Percentiles rank a stretch among this genome's conserved stretches.
Evolutionary conservation across 2,888 invertebrate species (phyloP).

Genomic region (Pammene fasciana): DNA sequence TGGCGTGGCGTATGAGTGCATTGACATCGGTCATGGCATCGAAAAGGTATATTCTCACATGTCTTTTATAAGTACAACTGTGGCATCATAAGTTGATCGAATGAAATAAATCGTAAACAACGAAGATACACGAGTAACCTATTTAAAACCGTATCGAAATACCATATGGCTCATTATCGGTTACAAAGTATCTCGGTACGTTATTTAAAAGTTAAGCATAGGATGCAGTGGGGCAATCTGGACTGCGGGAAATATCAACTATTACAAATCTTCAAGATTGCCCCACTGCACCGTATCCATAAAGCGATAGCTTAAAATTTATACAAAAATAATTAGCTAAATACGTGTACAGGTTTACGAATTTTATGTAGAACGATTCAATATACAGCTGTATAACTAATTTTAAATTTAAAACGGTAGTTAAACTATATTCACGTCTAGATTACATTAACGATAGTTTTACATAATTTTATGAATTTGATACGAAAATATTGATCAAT

Average conservation of each 20-base stretch:
- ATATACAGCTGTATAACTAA: not conserved
- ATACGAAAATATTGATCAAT: constrained; percentile 40
- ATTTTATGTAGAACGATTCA: constrained; percentile 2
- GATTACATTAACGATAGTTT: constrained; percentile 3
- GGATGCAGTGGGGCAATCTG: too few species aligned
- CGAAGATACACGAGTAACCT: not conserved
- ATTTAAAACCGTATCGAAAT: not conserved
- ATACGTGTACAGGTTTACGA: constrained; percentile 17
- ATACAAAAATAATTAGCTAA: constrained; percentile 19
- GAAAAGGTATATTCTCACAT: constrained; percentile 21
- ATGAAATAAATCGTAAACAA: not conserved
- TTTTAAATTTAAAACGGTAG: constrained; percentile 1
- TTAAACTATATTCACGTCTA: constrained; percentile 12
- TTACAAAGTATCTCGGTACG: not conserved
- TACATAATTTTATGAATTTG: constrained; percentile 20
- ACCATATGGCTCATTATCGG: not conserved
- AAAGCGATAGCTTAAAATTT: not conserved
- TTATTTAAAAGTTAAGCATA: not conserved
- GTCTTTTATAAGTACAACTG: constrained; percentile 23
- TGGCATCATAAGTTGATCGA: not conserved
- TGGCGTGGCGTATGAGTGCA: too few species aligned
- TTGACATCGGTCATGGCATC: too few species aligned
- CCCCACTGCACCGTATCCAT: too few species aligned
- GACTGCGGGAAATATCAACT: too few species aligned
- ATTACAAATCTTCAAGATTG: too few species aligned